phyloP scores from a whole-genome alignment of 2,797 vertebrate genomes.

The Gallinago solitaria region DNA sequence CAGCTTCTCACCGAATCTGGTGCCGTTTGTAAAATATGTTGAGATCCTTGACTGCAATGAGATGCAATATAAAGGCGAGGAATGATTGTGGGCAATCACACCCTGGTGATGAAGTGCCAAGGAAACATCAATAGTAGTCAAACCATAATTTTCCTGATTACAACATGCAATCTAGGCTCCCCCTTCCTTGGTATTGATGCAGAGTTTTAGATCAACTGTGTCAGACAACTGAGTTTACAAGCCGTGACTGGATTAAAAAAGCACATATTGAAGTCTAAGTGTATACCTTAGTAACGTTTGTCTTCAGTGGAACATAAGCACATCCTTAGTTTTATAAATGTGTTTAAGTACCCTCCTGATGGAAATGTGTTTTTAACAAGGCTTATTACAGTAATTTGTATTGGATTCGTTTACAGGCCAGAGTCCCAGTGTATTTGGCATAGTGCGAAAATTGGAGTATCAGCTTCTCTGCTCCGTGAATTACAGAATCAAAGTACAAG shows the following conservation, averaged over 20 bases:
- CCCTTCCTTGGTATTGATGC: neutral
- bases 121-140: slow-evolving; percentile 22
- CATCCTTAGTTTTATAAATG: neutral
- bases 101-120: neutral
- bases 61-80: neutral
- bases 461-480: neutral
- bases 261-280: neutral
- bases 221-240: neutral
- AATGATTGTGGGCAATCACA: slow-evolving; percentile 26
- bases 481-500: neutral
- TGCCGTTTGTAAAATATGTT: neutral
- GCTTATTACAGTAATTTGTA: slow-evolving; percentile 15
- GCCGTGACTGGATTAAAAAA: neutral
- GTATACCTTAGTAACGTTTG: neutral
- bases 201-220: neutral
- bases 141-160: slow-evolving; percentile 31
- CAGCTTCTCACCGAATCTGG: neutral
- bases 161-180: neutral
- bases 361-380: neutral
- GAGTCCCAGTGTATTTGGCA: neutral
- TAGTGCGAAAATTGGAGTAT: neutral
- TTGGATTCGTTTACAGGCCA: neutral
- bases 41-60: slow-evolving; percentile 10
- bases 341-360: neutral
- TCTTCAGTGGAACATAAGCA: neutral